Conservation (phyloP, 30 jellyfish, hydroid and myxozoan species). For the Pseudorhiza aurosa region DNA sequence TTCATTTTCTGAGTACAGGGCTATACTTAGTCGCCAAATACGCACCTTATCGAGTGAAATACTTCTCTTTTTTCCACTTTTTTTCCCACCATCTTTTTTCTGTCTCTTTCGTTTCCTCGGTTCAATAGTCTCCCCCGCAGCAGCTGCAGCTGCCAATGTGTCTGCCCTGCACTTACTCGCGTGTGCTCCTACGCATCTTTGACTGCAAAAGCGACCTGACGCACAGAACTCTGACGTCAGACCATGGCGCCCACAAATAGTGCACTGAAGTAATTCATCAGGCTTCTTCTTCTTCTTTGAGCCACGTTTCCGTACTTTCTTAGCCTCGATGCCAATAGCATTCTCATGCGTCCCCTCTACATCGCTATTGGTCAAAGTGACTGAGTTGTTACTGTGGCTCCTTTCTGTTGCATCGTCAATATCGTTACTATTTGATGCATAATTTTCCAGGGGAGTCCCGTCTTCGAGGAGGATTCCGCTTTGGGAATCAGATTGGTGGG, state of each 20-base stretch:
- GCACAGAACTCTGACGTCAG: constrained; percentile 95
- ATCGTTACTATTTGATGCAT: constrained; percentile 4
- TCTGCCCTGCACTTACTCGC: constrained; percentile 97
- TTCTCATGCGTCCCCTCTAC: constrained; percentile 4
- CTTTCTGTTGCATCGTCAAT: background rate
- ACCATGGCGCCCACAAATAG: constrained; percentile 93
- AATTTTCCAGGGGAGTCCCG: too few species aligned
- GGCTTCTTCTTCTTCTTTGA: constrained; percentile 68
- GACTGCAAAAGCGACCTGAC: constrained; percentile 99
- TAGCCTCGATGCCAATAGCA: background rate
- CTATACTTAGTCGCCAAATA: too few species aligned
- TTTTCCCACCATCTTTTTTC: constrained; percentile 57
- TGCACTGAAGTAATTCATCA: constrained; percentile 90
- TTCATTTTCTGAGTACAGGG: too few species aligned
- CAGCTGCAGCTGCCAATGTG: constrained; percentile 90
- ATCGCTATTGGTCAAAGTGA: constrained; percentile 27
- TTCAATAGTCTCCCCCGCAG: constrained; percentile 75
- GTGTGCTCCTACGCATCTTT: constrained; percentile 97
- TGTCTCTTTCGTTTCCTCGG: constrained; percentile 66
- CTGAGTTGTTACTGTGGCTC: constrained; percentile 41
- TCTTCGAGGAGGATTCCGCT: background rate
- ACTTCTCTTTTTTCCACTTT: constrained; percentile 19
- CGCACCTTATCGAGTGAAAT: constrained; percentile 29
- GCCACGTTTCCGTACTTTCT: constrained; percentile 52
- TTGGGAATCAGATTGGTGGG: background rate